Conservation (phyloP, 2,113 vertebrate genomes). For the Lynx canadensis region DNA sequence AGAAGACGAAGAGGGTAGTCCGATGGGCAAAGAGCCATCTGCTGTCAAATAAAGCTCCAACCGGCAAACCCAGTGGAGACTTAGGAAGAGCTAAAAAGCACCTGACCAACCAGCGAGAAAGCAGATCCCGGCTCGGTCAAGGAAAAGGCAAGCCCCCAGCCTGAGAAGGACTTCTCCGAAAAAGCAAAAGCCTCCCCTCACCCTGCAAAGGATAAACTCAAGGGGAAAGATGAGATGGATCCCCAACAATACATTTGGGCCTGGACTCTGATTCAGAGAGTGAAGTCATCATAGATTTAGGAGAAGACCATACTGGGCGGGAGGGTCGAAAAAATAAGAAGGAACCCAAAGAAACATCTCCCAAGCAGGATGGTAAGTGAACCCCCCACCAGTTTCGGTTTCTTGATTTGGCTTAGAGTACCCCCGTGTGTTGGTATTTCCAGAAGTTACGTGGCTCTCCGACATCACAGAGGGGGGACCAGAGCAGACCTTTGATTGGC, state of each 20-base stretch:
- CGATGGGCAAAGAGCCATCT: conserved; percentile 86
- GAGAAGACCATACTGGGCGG: conserved; percentile 93
- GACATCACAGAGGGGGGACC: rapidly evolving
- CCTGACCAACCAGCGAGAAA: conserved; percentile 84
- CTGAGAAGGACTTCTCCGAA: conserved; percentile 91
- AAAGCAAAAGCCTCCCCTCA: conserved; percentile 88
- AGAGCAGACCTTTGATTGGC: neutral
- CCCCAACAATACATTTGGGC: conserved; percentile 87
- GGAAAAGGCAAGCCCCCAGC: conserved; percentile 88
- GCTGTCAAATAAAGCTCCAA: conserved; percentile 89
- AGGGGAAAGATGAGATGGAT: conserved; percentile 91
- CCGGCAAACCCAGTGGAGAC: conserved; percentile 86
- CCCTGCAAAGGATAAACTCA: conserved; percentile 89
- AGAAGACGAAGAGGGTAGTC: conserved; percentile 90
- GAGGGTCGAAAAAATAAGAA: conserved; percentile 93
- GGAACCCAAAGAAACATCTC: conserved; percentile 91
- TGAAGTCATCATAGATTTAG: conserved; percentile 98
- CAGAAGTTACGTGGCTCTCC: rapidly evolving
- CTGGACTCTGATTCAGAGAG: conserved; percentile 98
- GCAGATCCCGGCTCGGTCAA: conserved; percentile 82
- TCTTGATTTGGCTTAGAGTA: neutral
- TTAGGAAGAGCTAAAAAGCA: conserved; percentile 88
- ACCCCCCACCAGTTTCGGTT: rapidly evolving
- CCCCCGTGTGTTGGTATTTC: neutral
- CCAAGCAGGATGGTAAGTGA: conserved; percentile 92